Base-by-base conservation (phyloP, 2,113 vertebrate genomes). In the Podarcis raffonei region DNA sequence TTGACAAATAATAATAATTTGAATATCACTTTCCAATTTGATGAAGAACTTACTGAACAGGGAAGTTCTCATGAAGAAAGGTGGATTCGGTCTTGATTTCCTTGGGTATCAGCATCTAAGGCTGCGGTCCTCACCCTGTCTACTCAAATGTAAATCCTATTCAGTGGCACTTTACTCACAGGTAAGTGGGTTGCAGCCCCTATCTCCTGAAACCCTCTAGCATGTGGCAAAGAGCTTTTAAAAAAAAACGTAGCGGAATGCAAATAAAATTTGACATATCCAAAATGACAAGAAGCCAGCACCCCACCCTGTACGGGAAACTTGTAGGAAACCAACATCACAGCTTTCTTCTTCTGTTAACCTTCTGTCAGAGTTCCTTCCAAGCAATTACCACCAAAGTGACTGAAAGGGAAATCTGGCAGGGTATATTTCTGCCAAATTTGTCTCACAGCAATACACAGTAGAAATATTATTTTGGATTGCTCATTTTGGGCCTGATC, bases 351-450 rank as follows among this genome's bases (percentile, higher is more conserved):
- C 89, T 83, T 83, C 72, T 86, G 85, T 90, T 87, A 90, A 90
- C 89, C 89, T 90, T 87, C 89, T 90, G 89, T 90, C 89, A 90
- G 85, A 87, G 80, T 87, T 87, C 85, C 81, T 90, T 90, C 85
- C 89, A 87, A 87, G 89, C 85, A 90, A 90, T 90, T 86, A 86
- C 80, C 71, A 87, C 89, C 81, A 77, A 87, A 90, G 80, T 87
- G 85, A 90, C 89, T 90, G 89, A 90, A 86, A 87, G 89, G 80
- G 65, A 90, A 90, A 90, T 90, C 89, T 90, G 89, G 89, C 42
- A 80, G 80, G 72, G 66, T 90, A 62, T 87, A 90, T 65, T 78
- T 79, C 80, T 90, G 89, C 89, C 89, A 90, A 90, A 90, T 77
- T 90, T 83, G 48, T 90, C 85, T 90, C 83, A 39, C 83, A 85